A percentile compares a stretch with the other conserved stretches of the same genome.
Evolutionary conservation across 2,797 vertebrate species (phyloP).

Genomic region (Apodemus agrarius): DNA sequence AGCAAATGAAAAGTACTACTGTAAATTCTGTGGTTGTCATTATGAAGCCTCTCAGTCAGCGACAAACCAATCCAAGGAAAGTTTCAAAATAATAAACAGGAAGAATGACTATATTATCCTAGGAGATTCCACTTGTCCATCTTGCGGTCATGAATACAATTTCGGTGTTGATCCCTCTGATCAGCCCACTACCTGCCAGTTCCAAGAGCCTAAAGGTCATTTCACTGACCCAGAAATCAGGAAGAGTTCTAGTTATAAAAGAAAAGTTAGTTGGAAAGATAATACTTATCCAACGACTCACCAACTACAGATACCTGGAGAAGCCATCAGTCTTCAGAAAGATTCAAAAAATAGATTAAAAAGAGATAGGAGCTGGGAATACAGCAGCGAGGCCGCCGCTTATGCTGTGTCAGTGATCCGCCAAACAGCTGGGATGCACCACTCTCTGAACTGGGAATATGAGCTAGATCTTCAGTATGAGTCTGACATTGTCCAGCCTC

Average conservation of each 20-base stretch:
- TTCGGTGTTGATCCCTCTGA: slow-evolving; percentile 90
- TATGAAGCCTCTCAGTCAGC: slow-evolving; percentile 35
- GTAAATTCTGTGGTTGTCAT: slow-evolving; percentile 84
- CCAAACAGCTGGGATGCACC: slow-evolving; percentile 76
- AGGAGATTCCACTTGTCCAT: slow-evolving; percentile 74
- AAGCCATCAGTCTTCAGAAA: slow-evolving; percentile 86
- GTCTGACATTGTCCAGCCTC: slow-evolving; percentile 56
- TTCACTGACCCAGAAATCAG: slow-evolving; percentile 88
- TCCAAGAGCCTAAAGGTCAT: slow-evolving; percentile 65
- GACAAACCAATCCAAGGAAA: slow-evolving; percentile 61
- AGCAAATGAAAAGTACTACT: slow-evolving; percentile 88
- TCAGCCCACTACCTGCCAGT: slow-evolving; percentile 78
- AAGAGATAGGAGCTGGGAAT: slow-evolving; percentile 89
- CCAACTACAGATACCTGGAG: neutral
- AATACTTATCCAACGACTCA: slow-evolving; percentile 82
- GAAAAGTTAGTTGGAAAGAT: slow-evolving; percentile 89
- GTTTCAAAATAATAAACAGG: slow-evolving; percentile 78
- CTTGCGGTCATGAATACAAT: slow-evolving; percentile 86
- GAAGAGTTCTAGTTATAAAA: slow-evolving; percentile 86
- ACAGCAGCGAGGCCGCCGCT: slow-evolving; percentile 87
- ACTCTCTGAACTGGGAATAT: slow-evolving; percentile 79
- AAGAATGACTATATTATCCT: slow-evolving; percentile 86
- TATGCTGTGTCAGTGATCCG: slow-evolving; percentile 84
- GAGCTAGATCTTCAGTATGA: slow-evolving; percentile 89
- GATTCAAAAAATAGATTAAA: slow-evolving; percentile 85